These are phyloP conservation scores for Strigamia maritima DNA, from an alignment of 2,888 invertebrate genomes.

Conservation along the genomic window DNA sequence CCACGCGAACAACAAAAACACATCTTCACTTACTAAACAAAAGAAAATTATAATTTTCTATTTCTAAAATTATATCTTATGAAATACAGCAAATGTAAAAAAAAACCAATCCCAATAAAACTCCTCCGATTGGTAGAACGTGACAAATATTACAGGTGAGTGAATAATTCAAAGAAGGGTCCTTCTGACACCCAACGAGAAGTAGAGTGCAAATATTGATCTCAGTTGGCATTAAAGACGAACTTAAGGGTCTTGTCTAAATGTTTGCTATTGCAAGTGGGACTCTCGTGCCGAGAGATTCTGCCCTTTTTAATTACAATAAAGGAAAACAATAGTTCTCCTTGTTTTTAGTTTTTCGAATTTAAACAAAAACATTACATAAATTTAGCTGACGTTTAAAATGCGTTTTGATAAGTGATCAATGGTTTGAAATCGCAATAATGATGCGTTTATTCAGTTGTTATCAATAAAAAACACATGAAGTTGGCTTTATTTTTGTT, in stretches of 20 bases:
- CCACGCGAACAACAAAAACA: not conserved
- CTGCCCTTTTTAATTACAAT: not conserved
- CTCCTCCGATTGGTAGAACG: not conserved
- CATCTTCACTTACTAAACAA: too few relatives aligned
- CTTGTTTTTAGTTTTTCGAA: too few relatives aligned
- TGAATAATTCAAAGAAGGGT: constrained; percentile 4
- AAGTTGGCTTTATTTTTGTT: too few relatives aligned
- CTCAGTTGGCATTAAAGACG: not conserved
- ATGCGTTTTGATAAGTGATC: too few relatives aligned
- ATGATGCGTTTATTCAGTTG: too few relatives aligned
- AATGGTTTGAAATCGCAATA: too few relatives aligned
- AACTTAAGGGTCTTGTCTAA: not conserved
- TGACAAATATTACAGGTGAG: constrained; percentile 4
- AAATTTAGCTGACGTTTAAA: too few relatives aligned
- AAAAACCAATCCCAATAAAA: not conserved
- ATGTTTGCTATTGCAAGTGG: not conserved
- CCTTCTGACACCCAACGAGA: not conserved
- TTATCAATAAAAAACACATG: too few relatives aligned
- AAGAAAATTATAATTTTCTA: not conserved
- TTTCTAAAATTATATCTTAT: not conserved
- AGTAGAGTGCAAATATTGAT: not conserved
- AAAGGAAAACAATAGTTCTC: not conserved
- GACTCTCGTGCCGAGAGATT: not conserved
- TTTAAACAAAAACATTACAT: too few relatives aligned
- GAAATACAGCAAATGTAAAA: not conserved